Evolutionary conservation across 2,113 vertebrate genomes (phyloP), one percentile per base, ranked within the genome.

Genomic region (Brachyistius frenatus): DNA sequence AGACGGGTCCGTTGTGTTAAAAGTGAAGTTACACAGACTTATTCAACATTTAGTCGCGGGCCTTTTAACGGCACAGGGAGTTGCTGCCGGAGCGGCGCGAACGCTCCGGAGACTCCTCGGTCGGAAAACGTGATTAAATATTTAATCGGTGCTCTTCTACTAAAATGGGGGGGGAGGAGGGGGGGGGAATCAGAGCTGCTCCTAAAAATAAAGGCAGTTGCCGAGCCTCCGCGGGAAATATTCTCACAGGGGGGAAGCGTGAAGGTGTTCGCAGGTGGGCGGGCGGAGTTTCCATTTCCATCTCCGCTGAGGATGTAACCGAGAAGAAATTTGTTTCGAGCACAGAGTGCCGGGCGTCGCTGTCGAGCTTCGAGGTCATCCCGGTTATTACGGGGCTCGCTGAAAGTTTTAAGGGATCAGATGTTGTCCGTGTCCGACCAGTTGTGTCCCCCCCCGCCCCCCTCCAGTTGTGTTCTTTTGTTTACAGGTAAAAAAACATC

Each of bases 111-210:
- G 74, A 78, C 55, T 13, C 55, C 44, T 2, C 31, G 47, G 53
- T 23, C 80, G 78, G 55, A 78, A 87, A 86, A 73, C 70, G 46
- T 61, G 66, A 87, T 89, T 71, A 84, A 80, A 86, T 78, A 82
- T 82, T 87, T 82, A 86, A 63, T 46, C 31, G 78, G 64, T 76
- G 46, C 36, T 14, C 62, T 52, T 33, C 62, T 10, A 23, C 23
- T 23, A 23, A 23, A 23, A 23, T 1, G 23, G 23, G 23, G 23
- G 23, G 23, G 23, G 23, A n/a, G n/a, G n/a, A n/a, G n/a, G n/a
- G n/a, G n/a, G n/a, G n/a, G n/a, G n/a, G n/a, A n/a, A n/a, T 78
- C 54, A 36, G 67, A 23, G 44, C 44, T 7, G 55, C 70, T 71
- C 32, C 69, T 77, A 54, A 83, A 80, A 81, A n/a, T 80, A 68